phyloP scores from a whole-genome alignment of 2,888 invertebrate species.

The Monoplex corrugatus region DNA sequence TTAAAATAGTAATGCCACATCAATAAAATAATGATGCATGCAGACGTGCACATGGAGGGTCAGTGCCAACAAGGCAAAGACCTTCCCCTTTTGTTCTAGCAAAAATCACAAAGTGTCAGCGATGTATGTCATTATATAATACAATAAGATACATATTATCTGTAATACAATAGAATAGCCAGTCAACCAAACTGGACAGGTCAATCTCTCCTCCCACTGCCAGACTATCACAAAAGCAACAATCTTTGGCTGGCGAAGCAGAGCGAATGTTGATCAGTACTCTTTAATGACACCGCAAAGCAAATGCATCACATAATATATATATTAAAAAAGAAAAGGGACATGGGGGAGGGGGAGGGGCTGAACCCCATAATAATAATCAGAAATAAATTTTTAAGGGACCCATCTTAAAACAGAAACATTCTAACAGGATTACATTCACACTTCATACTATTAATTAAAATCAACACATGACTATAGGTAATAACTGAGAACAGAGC shows the following conservation, averaged over 20 bases:
- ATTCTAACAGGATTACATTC: no score
- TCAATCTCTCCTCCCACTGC: slow-evolving; percentile 18
- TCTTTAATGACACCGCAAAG: slow-evolving; percentile 6
- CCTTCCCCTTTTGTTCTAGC: not conserved
- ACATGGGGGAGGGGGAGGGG: no score
- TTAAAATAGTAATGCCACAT: not conserved
- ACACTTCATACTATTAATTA: no score
- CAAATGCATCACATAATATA: not conserved
- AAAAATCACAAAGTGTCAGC: slow-evolving; percentile 38
- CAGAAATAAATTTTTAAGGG: no score
- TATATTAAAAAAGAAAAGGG: not conserved
- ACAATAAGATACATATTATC: not conserved
- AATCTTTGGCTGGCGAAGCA: slow-evolving; percentile 40
- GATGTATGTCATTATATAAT: not conserved
- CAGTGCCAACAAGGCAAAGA: not conserved
- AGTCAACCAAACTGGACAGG: not conserved
- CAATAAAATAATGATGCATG: not conserved
- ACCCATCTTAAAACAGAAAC: no score
- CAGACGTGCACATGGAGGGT: not conserved
- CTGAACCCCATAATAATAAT: no score
- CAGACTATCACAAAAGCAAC: slow-evolving; percentile 42
- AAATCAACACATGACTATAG: no score
- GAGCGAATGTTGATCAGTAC: not conserved
- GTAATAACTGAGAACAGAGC: no score
- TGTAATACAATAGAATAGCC: not conserved